Base-by-base conservation (phyloP, 2,888 invertebrate species). In the Plebejus argus region DNA sequence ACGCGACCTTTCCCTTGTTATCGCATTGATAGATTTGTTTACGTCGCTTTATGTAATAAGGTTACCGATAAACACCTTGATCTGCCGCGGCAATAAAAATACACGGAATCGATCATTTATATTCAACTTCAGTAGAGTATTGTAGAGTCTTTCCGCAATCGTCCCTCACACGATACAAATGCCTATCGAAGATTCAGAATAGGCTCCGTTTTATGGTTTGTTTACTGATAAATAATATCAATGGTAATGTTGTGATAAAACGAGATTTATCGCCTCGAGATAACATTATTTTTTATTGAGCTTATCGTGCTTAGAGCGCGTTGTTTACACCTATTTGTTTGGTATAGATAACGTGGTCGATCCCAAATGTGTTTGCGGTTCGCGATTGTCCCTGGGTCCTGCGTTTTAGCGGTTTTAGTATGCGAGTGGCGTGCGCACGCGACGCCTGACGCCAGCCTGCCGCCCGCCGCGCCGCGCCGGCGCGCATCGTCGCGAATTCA, bases 381-480 rank as follows among this genome's bases (percentile, higher is more conserved):
- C 90, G 91, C 92, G 87, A 90, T 90, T 86, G 85, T 85, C 83
- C 89, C 89, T 83, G 87, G 82, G 83, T 86, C 84, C 81, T 81
- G 82, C 78, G 81, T 81, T 82, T 81, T 80, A 82, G 81, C 78
- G 80, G 77, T 88, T 89, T 93, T 94, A 93, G 92, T 93, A 93
- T 94, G 91, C 94, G 90, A 86, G 86, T 87, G 86, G 92, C 90
- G 93, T 93, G 89, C 91, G 91, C 85, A 82, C 82, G 84, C 89
- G 91, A 85, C 87, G 91, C 88, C 87, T 88, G 92, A 91, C 92
- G 93, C 92, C 91, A 89, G 85, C 82, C 84, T 84, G 61, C 85
- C 85, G 84, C 53, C 53, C 53, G 53, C 83, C 83, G 83, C 53
- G 53, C 83, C 83, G 83, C 85, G 84, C 82, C 81, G 83, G 81